Evolutionary conservation across 2,113 vertebrate species (phyloP).

Genomic region (Edolisoma coerulescens): DNA sequence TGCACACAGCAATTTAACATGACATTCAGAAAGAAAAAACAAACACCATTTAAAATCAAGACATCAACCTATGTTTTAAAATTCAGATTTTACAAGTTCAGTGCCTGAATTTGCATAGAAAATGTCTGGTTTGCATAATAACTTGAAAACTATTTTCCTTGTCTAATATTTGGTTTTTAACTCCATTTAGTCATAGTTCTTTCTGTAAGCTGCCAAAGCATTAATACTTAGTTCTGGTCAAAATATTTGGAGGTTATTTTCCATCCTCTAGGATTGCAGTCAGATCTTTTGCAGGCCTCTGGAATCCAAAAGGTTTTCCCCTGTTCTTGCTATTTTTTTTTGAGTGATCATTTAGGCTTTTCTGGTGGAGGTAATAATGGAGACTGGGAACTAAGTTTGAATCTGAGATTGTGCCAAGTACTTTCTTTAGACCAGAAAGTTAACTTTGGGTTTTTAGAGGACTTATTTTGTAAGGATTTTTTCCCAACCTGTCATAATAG

Average conservation of each 20-base stretch:
- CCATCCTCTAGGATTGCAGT: background rate
- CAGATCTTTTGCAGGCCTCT: background rate
- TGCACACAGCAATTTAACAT: background rate
- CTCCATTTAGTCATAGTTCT: background rate
- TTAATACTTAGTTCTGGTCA: constrained; percentile 5
- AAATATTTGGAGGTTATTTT: constrained; percentile 14
- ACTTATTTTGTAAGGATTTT: background rate
- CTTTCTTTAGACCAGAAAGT: background rate
- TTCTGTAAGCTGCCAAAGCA: background rate
- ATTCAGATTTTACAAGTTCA: constrained; percentile 36
- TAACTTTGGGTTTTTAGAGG: background rate
- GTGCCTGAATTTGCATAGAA: constrained; percentile 22
- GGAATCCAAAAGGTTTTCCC: background rate
- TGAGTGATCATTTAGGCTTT: background rate
- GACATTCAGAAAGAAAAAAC: constrained; percentile 39
- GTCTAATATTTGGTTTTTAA: constrained; percentile 19
- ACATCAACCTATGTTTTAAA: constrained; percentile 30
- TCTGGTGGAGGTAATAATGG: background rate
- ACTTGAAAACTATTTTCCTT: constrained; percentile 3
- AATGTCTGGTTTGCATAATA: constrained; percentile 37
- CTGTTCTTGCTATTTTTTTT: background rate
- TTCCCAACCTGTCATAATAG: background rate
- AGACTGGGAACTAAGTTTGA: background rate
- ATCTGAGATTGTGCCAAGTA: background rate
- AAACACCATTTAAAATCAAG: constrained; percentile 43